Base-by-base conservation (phyloP, 2,113 vertebrate genomes). In the Fulica atra region DNA sequence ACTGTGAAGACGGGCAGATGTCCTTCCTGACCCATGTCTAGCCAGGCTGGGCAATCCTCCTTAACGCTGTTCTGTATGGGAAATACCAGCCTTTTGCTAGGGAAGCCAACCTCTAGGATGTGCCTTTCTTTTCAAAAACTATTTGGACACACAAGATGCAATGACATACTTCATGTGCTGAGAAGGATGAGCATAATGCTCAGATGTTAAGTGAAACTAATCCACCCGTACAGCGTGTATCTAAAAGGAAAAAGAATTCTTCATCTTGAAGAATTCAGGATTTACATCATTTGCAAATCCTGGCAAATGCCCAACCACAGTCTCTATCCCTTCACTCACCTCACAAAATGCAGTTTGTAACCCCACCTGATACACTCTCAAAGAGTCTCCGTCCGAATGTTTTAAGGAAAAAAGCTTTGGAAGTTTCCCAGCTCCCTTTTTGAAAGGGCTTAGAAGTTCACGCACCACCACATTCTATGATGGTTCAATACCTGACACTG, bases 21-120 rank as follows among this genome's bases (percentile, higher is more conserved):
- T 10, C 20, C 3, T 6, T 61, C 26, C 57, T 26, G 28, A 65
- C 5, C 51, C 9, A 2, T 4, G 10, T 63, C n/a, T 23, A 15
- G 16, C 36, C 42, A 33, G n/a, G 35, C 6, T 21, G 12, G 63
- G 59, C 50, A 66, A 65, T 17, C 16, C 44, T 80, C 15, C 35
- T 66, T 65, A 8, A 31, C 0, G 0, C 19, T 44, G 20, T 46
- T 31, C 54, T 35, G 61, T 13, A 2, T 3, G 8, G 46, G 44
- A 11, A 69, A 35, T 2, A 40, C 38, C 64, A 60, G 54, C 48
- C 29, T 80, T 80, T 35, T 1, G 2, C n/a, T 21, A 64, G 35
- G 31, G 16, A 25, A 57, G 24, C 17, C 2, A 4, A 21, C 36
- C 59, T 14, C 54, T 18, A 54, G 44, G 24, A 35, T 7, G 1